Evolutionary conservation across 2,888 invertebrate genomes (phyloP), one percentile per base, ranked within the genome.

Genomic region (Dromius quadrimaculatus): DNA sequence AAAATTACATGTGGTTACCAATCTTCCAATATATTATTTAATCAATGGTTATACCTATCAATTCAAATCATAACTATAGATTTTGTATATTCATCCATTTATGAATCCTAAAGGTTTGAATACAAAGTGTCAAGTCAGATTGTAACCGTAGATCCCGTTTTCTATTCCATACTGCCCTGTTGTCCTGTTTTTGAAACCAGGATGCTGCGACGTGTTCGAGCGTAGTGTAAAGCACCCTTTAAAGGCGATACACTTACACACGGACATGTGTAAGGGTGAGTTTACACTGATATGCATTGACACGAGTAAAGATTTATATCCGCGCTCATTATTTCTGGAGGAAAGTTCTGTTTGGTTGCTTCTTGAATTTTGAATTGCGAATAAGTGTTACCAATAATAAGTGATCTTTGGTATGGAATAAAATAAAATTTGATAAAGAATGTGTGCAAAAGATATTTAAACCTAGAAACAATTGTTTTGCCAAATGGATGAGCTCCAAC

Each of bases 91-190:
- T 36, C 11, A 36, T 36, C 36, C 36, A 2, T 36, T 36, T 8
- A 36, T 36, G 36, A 36, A 41, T 11, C 43, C 43, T 15, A 5
- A 5, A 28, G 17, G 9, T 32, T 28, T 57, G 57, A 57, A 57
- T 57, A 57, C 22, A 57, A 57, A 57, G 13, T 57, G 57, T 57
- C 34, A 32, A 57, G 57, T 57, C 57, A 57, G 57, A 11, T 34
- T 28, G 57, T 28, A 57, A 17, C 57, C 1, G 57, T 57, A 19
- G 9, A 57, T 57, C 17, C 32, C 34, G 57, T 50, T n/a, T n/a
- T n/a, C n/a, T n/a, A n/a, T n/a, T n/a, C n/a, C n/a, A n/a, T n/a
- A n/a, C n/a, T n/a, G n/a, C 11, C 36, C 36, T 17, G 43, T 43
- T 43, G 43, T 38, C 13, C 38, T 2, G 38, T 6, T 3, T 34